These are phyloP conservation scores for Cynoglossus semilaevis DNA, from an alignment of 2,113 vertebrate genomes.

Conservation along the genomic window DNA sequence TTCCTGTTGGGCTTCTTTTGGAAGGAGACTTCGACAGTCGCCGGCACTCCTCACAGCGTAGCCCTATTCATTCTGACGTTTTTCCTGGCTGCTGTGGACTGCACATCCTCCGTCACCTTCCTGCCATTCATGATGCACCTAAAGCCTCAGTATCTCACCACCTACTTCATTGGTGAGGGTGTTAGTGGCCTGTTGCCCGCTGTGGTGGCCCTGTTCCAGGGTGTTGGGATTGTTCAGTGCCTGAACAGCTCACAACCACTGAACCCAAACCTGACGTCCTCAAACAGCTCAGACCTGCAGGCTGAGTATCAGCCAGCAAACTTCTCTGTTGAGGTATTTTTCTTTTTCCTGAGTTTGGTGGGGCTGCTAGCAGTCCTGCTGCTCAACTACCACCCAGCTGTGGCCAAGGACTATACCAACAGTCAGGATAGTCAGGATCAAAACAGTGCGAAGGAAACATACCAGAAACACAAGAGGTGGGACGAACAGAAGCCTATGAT, in stretches of 20 bases:
- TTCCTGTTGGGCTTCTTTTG: conserved; percentile 82
- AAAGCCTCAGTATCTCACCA: conserved; percentile 73
- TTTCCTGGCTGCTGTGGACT: conserved; percentile 80
- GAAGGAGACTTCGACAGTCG: conserved; percentile 68
- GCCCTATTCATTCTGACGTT: conserved; percentile 77
- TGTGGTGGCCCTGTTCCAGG: conserved; percentile 78
- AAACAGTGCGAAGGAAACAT: conserved; percentile 15
- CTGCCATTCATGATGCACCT: conserved; percentile 82
- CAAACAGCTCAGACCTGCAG: conserved; percentile 26
- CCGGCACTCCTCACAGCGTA: conserved; percentile 60
- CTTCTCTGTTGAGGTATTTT: conserved; percentile 77
- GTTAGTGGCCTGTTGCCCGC: conserved; percentile 81
- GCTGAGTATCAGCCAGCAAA: conserved; percentile 71
- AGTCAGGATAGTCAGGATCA: conserved; percentile 27
- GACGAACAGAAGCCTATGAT: conserved; percentile 66
- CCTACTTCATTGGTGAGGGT: conserved; percentile 83
- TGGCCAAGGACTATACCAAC: conserved; percentile 42
- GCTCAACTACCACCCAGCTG: conserved; percentile 74
- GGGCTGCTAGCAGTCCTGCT: conserved; percentile 75
- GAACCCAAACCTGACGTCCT: conserved; percentile 33
- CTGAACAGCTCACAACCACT: conserved; percentile 50
- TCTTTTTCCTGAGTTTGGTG: conserved; percentile 75
- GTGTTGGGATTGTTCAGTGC: conserved; percentile 75
- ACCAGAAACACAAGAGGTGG: conserved; percentile 14
- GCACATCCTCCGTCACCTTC: conserved; percentile 85